Conservation (phyloP, 2,888 invertebrate genomes). For the Heliothis peltigera region DNA sequence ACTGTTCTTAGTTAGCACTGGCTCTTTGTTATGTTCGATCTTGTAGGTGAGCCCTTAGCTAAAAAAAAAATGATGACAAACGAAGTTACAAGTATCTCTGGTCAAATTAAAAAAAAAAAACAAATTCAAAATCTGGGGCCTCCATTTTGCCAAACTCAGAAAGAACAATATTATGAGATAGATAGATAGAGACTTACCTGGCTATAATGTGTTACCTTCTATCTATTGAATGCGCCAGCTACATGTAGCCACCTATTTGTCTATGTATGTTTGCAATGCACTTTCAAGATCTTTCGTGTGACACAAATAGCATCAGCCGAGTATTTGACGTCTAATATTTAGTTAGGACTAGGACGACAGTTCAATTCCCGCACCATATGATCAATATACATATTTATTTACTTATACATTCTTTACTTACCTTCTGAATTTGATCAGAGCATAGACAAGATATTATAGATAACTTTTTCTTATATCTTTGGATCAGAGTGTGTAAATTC, state of each 20-base stretch:
- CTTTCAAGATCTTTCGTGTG: conserved; percentile 49
- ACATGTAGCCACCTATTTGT: conserved; percentile 5
- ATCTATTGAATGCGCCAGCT: conserved; percentile 28
- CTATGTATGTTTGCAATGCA: conserved; percentile 36
- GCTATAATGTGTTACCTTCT: not conserved
- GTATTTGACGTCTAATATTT: conserved; percentile 34
- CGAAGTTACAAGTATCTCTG: not conserved
- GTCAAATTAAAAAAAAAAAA: not conserved
- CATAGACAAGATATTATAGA: too few relatives aligned
- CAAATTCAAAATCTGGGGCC: not conserved
- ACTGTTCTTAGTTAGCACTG: too few relatives aligned
- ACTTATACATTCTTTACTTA: too few relatives aligned
- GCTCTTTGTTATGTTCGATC: too few relatives aligned
- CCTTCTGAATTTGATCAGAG: too few relatives aligned
- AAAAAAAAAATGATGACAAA: not conserved
- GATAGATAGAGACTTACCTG: not conserved
- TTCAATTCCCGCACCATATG: conserved; percentile 10
- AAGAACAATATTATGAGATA: not conserved
- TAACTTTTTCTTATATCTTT: too few relatives aligned
- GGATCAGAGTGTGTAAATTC: too few relatives aligned
- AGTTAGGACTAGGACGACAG: conserved; percentile 41
- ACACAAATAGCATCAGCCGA: conserved; percentile 41
- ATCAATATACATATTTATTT: too few relatives aligned
- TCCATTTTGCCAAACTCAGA: conserved; percentile 1
- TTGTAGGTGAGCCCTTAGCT: too few relatives aligned